Base-by-base conservation (phyloP, 2,797 vertebrate genomes). In the Catharus ustulatus region DNA sequence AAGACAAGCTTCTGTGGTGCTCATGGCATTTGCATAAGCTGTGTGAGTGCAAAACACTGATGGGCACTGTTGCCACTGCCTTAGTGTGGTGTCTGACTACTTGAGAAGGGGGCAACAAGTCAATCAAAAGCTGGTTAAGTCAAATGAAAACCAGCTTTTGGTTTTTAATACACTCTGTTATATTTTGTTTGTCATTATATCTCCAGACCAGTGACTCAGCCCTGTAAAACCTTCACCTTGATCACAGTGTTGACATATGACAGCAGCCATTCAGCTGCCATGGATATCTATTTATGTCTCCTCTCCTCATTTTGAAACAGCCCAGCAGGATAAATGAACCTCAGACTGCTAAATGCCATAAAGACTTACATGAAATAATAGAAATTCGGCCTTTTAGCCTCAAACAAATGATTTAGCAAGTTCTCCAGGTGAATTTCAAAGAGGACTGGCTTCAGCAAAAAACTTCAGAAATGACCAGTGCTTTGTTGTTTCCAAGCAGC, bases 141-240 rank as follows among this genome's bases (percentile, higher is more conserved):
- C 88, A 95, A 88, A 85, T 38, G 45, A 94, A 93, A 93, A 46
- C 16, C 87, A 71, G 59, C 48, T 86, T 75, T 74, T 69, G 61
- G 38, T 71, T 67, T 67, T 95, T 91, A 91, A 94, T 90, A 66
- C 19, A 79, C 64, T n/a, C 59, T 57, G 27, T 73, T 94, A 27
- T 59, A 79, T 90, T 96, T 93, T 94, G 86, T 87, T 94, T 93
- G 87, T 66, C 69, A 58, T 93, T 96, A 94, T 96, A 89, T 94
- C 80, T 94, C 66, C 64, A 90, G 84, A 88, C 84, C 91, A 93
- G 74, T 75, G 90, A 95, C 64, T 96, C 94, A 94, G 77, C n/a
- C 59, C 76, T 57, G 68, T 58, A 91, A 90, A 96, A 88, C 64
- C 66, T 89, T 87, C 79, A 69, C 78, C 67, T 6, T 74, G 79